phyloP scores from a whole-genome alignment of 2,113 vertebrate genomes.

The Poecilia latipinna region DNA sequence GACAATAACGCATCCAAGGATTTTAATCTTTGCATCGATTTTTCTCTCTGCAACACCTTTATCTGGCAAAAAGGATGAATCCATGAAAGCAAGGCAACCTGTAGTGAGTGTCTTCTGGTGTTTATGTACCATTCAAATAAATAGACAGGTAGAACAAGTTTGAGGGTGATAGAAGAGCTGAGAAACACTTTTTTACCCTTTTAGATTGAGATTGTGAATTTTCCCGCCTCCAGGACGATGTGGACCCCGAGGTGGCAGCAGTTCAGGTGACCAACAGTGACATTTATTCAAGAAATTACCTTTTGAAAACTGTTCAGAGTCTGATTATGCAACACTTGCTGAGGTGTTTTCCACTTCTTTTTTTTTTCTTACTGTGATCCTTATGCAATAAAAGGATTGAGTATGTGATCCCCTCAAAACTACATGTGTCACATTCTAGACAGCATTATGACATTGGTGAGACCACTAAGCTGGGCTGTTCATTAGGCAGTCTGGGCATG shows the following conservation, averaged over 20 bases:
- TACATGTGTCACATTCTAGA: constrained; percentile 17
- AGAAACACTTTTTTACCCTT: background rate
- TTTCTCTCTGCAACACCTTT: constrained; percentile 79
- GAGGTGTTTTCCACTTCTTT: constrained; percentile 50
- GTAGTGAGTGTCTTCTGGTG: constrained; percentile 57
- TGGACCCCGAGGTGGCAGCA: too few relatives aligned
- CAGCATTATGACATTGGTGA: background rate
- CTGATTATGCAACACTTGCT: constrained; percentile 37
- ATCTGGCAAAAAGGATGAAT: constrained; percentile 61
- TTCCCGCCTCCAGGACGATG: too few relatives aligned
- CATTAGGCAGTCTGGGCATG: background rate
- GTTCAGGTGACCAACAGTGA: too few relatives aligned
- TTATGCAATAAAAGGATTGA: constrained; percentile 54
- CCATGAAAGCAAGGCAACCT: constrained; percentile 46
- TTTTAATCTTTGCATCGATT: constrained; percentile 76
- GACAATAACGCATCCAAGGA: constrained; percentile 81
- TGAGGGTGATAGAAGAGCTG: background rate
- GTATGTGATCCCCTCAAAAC: constrained; percentile 48
- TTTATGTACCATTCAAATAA: background rate
- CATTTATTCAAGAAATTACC: background rate
- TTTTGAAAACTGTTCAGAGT: constrained; percentile 15
- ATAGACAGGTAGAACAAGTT: background rate
- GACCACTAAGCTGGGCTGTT: background rate
- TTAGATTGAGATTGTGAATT: too few relatives aligned
- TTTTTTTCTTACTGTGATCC: constrained; percentile 20